Percentiles rank a stretch among this genome's conserved stretches.
Conservation (phyloP, 2,797 vertebrate species). For the Enteromius mattozi region DNA sequence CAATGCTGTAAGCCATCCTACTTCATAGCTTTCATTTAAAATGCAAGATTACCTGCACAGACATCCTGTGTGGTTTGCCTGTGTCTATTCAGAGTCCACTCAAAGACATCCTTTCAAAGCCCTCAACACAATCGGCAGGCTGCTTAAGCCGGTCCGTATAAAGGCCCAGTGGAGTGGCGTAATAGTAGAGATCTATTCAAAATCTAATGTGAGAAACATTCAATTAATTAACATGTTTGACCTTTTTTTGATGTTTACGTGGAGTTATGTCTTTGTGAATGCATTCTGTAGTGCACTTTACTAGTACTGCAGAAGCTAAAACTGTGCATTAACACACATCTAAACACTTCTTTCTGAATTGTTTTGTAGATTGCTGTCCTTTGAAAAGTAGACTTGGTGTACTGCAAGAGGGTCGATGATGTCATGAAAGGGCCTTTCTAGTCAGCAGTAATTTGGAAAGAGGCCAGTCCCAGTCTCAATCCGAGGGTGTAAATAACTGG, state of each 20-base stretch:
- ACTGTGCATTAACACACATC: background rate
- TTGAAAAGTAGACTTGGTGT: constrained; percentile 23
- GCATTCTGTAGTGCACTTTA: background rate
- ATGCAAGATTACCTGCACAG: constrained; percentile 20
- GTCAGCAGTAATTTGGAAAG: constrained; percentile 64
- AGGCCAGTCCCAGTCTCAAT: constrained; percentile 54
- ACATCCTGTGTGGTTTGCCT: background rate
- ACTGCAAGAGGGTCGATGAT: constrained; percentile 47
- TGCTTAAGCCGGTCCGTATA: constrained; percentile 1
- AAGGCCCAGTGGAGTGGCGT: background rate
- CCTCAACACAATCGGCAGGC: constrained; percentile 1
- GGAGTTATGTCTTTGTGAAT: background rate
- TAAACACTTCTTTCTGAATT: constrained; percentile 6
- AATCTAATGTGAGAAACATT: constrained; percentile 31
- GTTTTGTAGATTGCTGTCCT: constrained; percentile 19
- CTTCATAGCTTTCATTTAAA: background rate
- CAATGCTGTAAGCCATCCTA: background rate
- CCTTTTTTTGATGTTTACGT: background rate
- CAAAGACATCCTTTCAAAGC: constrained; percentile 31
- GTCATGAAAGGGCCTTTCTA: constrained; percentile 68
- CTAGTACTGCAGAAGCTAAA: background rate
- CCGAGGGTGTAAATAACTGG: constrained; percentile 68
- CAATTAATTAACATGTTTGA: constrained; percentile 21
- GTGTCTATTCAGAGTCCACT: constrained; percentile 35
- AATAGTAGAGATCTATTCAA: constrained; percentile 31